phyloP scores from a whole-genome alignment of 2,888 invertebrate genomes.

The Caenorhabditis sp. region DNA sequence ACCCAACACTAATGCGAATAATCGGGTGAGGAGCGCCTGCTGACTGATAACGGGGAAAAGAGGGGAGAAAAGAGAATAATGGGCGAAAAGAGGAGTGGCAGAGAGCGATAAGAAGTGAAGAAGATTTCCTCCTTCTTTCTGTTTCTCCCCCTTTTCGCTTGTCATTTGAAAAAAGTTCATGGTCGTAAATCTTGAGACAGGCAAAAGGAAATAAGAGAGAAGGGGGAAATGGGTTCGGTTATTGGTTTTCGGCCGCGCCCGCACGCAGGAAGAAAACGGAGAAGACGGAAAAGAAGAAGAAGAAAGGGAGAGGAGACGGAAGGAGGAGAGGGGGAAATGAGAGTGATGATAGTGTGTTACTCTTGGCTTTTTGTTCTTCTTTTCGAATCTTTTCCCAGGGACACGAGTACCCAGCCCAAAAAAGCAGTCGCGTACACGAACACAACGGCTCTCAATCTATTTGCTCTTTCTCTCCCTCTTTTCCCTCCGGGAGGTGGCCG shows the following conservation, averaged over 20 bases:
- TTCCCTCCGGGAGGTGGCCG: constrained; percentile 11
- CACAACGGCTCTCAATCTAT: constrained; percentile 37
- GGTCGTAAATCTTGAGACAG: constrained; percentile 43
- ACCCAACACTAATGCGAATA: constrained; percentile 38
- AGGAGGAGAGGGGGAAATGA: no score
- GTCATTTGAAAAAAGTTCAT: constrained; percentile 34
- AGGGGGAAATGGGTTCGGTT: constrained; percentile 22
- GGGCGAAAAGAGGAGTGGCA: not conserved
- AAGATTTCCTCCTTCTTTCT: constrained; percentile 10
- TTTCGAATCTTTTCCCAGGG: constrained; percentile 5
- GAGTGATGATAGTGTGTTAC: constrained; percentile 27
- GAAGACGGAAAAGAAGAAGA: constrained; percentile 14
- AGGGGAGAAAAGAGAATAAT: constrained; percentile 1
- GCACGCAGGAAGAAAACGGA: not conserved
- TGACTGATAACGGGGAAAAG: constrained; percentile 31
- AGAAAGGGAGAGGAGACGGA: not conserved
- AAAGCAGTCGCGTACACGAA: constrained; percentile 16
- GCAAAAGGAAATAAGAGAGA: constrained; percentile 16
- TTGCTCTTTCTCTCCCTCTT: constrained; percentile 34
- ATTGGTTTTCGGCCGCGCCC: constrained; percentile 31
- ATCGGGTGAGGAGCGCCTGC: constrained; percentile 2
- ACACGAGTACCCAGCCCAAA: constrained; percentile 18
- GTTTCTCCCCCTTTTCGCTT: constrained; percentile 14
- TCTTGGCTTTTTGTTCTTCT: constrained; percentile 17
- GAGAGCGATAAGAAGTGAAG: constrained; percentile 7